Conservation (phyloP, 1,140 invertebrate species). For the Apis florea region DNA sequence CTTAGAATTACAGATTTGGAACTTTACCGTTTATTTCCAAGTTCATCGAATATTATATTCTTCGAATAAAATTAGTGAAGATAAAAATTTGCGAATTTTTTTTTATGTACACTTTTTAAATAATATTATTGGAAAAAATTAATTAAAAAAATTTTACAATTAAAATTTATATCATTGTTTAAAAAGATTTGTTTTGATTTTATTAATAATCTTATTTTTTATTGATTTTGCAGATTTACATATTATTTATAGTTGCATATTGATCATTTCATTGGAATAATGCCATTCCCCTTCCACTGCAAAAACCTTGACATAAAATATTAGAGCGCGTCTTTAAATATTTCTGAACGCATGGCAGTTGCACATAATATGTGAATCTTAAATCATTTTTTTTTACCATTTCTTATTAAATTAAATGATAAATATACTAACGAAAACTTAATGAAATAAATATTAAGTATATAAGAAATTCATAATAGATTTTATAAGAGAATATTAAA, state of each 20-base stretch:
- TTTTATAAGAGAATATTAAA: background rate
- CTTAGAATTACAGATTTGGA: background rate
- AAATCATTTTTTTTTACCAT: background rate
- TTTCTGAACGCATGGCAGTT: slow-evolving; percentile 9
- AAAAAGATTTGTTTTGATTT: background rate
- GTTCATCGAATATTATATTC: background rate
- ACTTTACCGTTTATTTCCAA: background rate
- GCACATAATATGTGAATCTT: slow-evolving; percentile 12
- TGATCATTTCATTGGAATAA: slow-evolving; percentile 33
- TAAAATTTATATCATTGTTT: background rate
- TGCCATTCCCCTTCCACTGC: slow-evolving; percentile 51
- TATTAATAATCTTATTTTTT: background rate
- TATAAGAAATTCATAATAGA: background rate
- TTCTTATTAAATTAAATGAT: background rate
- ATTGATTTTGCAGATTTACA: background rate
- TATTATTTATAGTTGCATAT: slow-evolving; percentile 54
- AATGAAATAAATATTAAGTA: background rate
- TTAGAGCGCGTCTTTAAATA: background rate
- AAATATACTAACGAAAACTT: background rate
- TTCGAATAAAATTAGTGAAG: background rate
- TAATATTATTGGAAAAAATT: background rate
- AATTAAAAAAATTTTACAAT: no score
- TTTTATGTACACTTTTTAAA: background rate
- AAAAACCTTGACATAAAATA: slow-evolving; percentile 41
- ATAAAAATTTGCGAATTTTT: background rate